phyloP scores from a whole-genome alignment of 2,797 vertebrate genomes.

The Alexandromys oeconomus region DNA sequence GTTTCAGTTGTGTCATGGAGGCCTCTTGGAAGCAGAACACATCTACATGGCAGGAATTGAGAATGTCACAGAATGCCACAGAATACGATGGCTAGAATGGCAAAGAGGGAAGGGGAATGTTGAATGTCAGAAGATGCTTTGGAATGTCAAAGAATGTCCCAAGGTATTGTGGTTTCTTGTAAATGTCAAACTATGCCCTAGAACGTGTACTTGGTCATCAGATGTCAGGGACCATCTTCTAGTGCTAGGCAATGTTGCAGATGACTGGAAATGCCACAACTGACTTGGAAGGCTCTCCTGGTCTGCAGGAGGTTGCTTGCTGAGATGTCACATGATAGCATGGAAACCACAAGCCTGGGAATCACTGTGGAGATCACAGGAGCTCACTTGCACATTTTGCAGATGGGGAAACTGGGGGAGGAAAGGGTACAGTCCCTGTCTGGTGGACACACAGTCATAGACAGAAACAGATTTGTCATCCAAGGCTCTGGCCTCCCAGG shows the following conservation, averaged over 20 bases:
- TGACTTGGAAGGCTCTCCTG: background rate
- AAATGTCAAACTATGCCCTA: conserved; percentile 56
- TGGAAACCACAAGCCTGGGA: background rate
- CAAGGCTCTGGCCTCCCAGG: conserved; percentile 17
- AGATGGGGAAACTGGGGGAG: conserved; percentile 65
- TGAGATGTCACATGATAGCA: background rate
- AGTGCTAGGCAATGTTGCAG: background rate
- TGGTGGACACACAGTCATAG: background rate
- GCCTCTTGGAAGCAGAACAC: conserved; percentile 10
- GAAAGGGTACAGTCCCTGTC: background rate
- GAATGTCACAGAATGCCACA: conserved; percentile 68
- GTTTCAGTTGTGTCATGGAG: background rate
- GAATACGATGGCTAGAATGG: conserved; percentile 7
- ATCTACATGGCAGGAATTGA: background rate
- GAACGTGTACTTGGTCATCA: conserved; percentile 42
- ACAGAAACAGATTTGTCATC: background rate
- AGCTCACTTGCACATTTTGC: conserved; percentile 47
- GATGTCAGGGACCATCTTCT: conserved; percentile 60
- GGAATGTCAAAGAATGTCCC: conserved; percentile 68
- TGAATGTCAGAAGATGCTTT: conserved; percentile 69
- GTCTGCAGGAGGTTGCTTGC: background rate
- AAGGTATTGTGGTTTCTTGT: conserved; percentile 51
- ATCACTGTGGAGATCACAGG: background rate
- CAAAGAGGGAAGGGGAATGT: conserved; percentile 6
- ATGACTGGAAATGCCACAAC: conserved; percentile 45